Base-by-base conservation (phyloP, 1,140 invertebrate genomes). In the Bombus confusus region DNA sequence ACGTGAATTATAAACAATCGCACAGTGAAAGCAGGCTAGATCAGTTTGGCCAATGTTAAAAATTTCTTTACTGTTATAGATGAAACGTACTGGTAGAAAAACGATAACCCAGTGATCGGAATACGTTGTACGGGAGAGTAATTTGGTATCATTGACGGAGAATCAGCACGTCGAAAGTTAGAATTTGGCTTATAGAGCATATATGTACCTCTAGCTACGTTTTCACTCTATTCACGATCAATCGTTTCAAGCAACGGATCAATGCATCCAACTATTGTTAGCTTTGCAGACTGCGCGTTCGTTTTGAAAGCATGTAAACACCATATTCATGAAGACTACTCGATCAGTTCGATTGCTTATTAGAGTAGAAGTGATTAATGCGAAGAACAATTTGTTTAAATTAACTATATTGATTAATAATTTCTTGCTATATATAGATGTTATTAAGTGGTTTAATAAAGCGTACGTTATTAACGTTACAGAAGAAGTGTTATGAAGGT, bases 1-100 rank as follows among this genome's bases (percentile, higher is more conserved):
- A 85, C 52, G 41, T 73, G 77, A 72, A 34, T 64, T 73, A 43
- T 85, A 71, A 85, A 85, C 68, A 80, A 85, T 79, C 64, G 76
- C 15, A 66, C 4, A 47, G 68, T 80, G 77, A 85, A 85, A 85
- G 52, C 83, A 80, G 47, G 34, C n/a, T 59, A 41, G 75, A 52
- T 73, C 62, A 28, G 39, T 74, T 62, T n/a, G 3, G 25, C n/a
- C 41, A 52, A 18, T 64, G 41, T 69, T 52, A 76, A 31, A 72
- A 57, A 80, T 57, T 57, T 62, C 41, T 41, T 72, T 13, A 57
- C 25, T 57, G 34, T 71, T 47, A 69, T 25, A 37, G 31, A 75
- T 28, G 12, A 43, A 9, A n/a, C 39, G 5, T 34, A 57, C 25
- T 12, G 8, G 12, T 25, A 73, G 8, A n/a, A 28, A 39, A 13